Conservation (phyloP, 2,797 vertebrate genomes). For the Parauchenoglanis punctatus region DNA sequence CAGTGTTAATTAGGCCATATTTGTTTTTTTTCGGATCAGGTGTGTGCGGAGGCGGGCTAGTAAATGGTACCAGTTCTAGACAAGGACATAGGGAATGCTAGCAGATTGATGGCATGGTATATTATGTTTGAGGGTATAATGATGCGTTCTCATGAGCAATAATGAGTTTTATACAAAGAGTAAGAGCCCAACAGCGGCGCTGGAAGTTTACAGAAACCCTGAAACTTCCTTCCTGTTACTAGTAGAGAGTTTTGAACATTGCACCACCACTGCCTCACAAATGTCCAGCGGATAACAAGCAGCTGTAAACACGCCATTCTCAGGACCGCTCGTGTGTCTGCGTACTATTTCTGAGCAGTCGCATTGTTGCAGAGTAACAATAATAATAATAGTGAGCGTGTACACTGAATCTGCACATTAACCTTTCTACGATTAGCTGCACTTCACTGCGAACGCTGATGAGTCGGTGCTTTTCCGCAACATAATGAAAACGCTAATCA, state of each 20-base stretch:
- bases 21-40: neutral
- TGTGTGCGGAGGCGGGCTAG: neutral
- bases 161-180: neutral
- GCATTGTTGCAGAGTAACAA: too few species aligned
- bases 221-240: neutral
- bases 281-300: neutral
- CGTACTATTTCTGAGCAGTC: neutral
- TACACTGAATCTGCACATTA: neutral
- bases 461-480: neutral
- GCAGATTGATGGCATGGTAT: neutral
- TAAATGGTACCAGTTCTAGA: neutral
- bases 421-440: neutral
- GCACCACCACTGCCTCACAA: neutral
- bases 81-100: neutral
- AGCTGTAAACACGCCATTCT: neutral
- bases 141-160: neutral
- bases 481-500: constrained; percentile 30
- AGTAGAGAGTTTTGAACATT: neutral
- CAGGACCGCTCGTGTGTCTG: neutral
- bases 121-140: neutral
- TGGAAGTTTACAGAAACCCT: neutral
- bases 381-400: neutral
- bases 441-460: neutral
- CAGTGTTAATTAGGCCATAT: neutral
- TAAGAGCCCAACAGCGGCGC: neutral